A percentile compares a stretch with the other conserved stretches of the same genome.
Conservation (phyloP, 2,113 vertebrate species). For the Tupaia chinensis region DNA sequence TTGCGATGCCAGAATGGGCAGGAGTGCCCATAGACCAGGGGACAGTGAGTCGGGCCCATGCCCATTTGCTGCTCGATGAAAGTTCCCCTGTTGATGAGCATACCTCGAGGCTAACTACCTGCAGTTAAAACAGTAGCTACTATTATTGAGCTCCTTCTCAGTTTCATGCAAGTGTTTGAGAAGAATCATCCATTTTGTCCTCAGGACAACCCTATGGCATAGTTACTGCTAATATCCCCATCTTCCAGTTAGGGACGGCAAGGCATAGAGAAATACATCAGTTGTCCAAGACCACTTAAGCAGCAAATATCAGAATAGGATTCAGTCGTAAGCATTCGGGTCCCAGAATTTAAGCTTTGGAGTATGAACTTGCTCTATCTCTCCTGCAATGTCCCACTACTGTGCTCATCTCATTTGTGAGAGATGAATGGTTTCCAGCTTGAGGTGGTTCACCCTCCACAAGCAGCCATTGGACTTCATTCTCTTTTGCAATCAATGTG, state of each 20-base stretch:
- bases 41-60: no score
- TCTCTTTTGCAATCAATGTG: background rate
- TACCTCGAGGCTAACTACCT: background rate
- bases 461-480: background rate
- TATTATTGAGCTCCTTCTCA: background rate
- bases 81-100: background rate
- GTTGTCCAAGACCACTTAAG: background rate
- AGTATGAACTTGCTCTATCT: background rate
- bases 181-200: background rate
- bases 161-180: background rate
- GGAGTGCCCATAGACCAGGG: no score
- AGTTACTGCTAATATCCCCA: accelerated
- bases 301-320: background rate
- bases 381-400: accelerated
- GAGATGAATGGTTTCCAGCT: background rate
- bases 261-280: background rate
- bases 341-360: background rate
- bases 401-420: background rate
- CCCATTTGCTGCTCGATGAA: no score
- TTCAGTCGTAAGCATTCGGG: background rate
- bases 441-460: background rate
- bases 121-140: background rate
- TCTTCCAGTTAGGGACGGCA: background rate
- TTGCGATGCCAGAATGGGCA: no score
- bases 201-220: background rate